Conservation (phyloP, 2,888 invertebrate genomes). For the Hecatera dysodea region DNA sequence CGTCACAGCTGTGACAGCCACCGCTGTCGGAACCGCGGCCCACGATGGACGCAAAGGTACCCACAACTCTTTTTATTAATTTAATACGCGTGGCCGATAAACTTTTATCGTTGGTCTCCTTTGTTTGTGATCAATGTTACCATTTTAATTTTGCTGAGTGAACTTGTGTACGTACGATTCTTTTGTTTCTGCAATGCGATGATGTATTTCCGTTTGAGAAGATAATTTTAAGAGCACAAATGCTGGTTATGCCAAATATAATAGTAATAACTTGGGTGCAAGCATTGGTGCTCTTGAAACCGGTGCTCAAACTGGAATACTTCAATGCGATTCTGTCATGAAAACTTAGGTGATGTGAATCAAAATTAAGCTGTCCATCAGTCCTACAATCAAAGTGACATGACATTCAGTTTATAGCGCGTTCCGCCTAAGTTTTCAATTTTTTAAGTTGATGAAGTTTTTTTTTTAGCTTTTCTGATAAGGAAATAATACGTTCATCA, state of each 20-base stretch:
- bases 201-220: too few species aligned
- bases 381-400: too few species aligned
- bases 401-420: too few species aligned
- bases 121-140: not conserved
- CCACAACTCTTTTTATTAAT: slow-evolving; percentile 27
- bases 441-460: not conserved
- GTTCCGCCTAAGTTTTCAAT: too few species aligned
- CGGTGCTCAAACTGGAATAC: too few species aligned
- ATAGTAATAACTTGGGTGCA: too few species aligned
- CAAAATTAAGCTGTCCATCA: too few species aligned
- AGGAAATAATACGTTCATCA: not conserved
- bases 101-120: slow-evolving; percentile 13
- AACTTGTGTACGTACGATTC: not conserved
- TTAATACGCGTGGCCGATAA: slow-evolving; percentile 1
- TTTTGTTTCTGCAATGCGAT: not conserved
- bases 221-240: too few species aligned
- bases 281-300: too few species aligned
- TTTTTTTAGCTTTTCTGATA: not conserved
- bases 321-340: too few species aligned
- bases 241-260: too few species aligned
- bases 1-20: slow-evolving; percentile 23
- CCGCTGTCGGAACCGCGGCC: slow-evolving; percentile 37
- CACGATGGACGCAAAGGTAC: slow-evolving; percentile 83
- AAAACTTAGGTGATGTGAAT: not conserved
- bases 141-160: slow-evolving; percentile 1